Evolutionary conservation across 2,113 vertebrate genomes (phyloP), one percentile per base, ranked within the genome.

Genomic region (Cyphomyrus plagiostoma): DNA sequence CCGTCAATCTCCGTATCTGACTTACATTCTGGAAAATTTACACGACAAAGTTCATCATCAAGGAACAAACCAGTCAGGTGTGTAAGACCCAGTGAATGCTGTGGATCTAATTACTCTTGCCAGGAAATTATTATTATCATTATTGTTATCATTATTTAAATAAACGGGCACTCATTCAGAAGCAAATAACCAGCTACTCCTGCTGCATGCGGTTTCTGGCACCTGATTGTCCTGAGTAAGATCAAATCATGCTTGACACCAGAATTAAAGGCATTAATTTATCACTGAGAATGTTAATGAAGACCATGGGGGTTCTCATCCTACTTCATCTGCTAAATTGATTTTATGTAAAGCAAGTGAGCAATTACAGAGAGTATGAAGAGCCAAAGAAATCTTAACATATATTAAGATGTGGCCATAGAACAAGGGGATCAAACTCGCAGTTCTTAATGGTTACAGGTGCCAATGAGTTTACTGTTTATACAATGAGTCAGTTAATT

Each of bases 81-180:
- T 23, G 42, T 90, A 91, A 91, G 86, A 87, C 87, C 90, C 13
- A 39, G 88, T 52, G 86, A 82, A 86, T 77, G 88, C 70, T 17
- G 26, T 89, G 83, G 46, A 90, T 35, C 21, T 3, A 80, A 35
- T 86, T 92, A 88, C 56, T 52, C 80, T 70, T 80, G 87, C 19
- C 52, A 7, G 42, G 4, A 23, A 42, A 21, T 70, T 9, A 56
- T 89, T 46, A 52, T 21, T 89, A 26, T 17, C 46, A 48, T 8
- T 35, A 92, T 48, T 86, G 45, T 74, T 23, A n/a, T 62, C n/a
- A 62, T 77, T 89, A 26, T 56, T 89, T 83, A 45, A 84, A 50
- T 90, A 89, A 91, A 91, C 91, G 90, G 89, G 84, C 35, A 58
- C 88, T 88, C 90, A 93, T 95, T 95, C 89, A 93, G 35, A 95